Percentiles rank a stretch among this genome's conserved stretches.
These are phyloP conservation scores for Schizopygopsis pylzovi DNA, from an alignment of 2,797 vertebrate genomes.

Conservation along the genomic window DNA sequence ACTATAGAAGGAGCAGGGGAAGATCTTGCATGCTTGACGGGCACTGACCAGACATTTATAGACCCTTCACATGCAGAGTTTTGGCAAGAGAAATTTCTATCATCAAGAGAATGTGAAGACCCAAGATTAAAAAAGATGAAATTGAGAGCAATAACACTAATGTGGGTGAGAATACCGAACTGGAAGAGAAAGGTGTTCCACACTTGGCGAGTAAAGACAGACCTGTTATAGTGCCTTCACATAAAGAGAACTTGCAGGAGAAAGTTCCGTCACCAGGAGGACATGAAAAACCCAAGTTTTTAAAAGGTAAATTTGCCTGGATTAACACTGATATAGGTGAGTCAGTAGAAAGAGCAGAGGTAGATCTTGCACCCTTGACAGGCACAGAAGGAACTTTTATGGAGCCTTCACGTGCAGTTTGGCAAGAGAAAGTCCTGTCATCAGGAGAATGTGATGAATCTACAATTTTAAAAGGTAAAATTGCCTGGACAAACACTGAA, in stretches of 20 bases:
- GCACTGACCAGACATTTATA: background rate
- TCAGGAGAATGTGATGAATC: background rate
- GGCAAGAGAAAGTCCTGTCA: background rate
- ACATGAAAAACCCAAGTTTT: background rate
- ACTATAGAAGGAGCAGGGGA: background rate
- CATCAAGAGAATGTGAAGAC: background rate
- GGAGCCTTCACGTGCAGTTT: background rate
- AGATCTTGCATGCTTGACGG: background rate
- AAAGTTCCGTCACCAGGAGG: background rate
- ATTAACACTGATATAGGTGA: background rate
- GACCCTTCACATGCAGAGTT: background rate
- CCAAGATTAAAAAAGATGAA: slow-evolving; percentile 9
- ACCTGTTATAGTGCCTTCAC: background rate
- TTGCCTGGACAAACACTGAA: background rate
- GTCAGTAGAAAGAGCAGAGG: background rate
- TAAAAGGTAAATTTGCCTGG: background rate
- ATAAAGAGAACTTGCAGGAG: background rate
- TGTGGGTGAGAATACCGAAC: slow-evolving; percentile 22
- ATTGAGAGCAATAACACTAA: background rate
- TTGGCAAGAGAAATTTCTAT: background rate
- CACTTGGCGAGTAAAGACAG: background rate
- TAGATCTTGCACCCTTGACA: background rate
- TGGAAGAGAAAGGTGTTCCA: background rate
- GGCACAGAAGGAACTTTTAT: background rate
- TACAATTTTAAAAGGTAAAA: background rate